phyloP scores from a whole-genome alignment of 2,888 invertebrate genomes.

The Temnothorax ravouxi region DNA sequence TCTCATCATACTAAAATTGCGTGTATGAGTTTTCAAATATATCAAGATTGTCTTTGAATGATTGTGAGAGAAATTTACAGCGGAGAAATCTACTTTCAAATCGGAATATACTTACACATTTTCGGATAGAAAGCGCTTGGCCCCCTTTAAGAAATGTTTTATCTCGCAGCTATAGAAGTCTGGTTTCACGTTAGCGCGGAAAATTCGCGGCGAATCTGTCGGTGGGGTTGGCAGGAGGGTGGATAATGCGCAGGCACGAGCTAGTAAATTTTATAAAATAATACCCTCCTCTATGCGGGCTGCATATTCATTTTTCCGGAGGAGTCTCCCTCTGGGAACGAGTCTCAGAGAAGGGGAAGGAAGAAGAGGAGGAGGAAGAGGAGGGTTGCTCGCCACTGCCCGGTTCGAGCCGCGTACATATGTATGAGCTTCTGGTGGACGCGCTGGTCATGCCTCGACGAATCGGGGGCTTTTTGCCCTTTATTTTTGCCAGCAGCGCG shows the following conservation, averaged over 20 bases:
- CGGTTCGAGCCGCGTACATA: conserved; percentile 78
- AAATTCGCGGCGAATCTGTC: conserved; percentile 42
- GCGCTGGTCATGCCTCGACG: conserved; percentile 78
- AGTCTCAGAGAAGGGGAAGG: conserved; percentile 59
- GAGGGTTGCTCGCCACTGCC: conserved; percentile 72
- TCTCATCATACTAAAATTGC: neutral
- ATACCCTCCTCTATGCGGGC: conserved; percentile 71
- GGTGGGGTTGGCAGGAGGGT: conserved; percentile 35
- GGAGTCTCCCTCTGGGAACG: conserved; percentile 64
- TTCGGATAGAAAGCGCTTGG: conserved; percentile 5
- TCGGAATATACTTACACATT: neutral
- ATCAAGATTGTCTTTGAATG: neutral
- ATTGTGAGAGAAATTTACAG: neutral
- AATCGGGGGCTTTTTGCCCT: conserved; percentile 74
- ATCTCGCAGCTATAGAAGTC: conserved; percentile 7
- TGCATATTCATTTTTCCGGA: conserved; percentile 84
- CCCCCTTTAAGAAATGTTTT: conserved; percentile 31
- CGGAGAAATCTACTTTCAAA: neutral
- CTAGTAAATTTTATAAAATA: conserved; percentile 81
- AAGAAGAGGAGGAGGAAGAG: conserved; percentile 55
- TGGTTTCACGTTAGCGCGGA: conserved; percentile 30
- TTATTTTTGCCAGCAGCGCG: conserved; percentile 68
- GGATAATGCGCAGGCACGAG: conserved; percentile 67
- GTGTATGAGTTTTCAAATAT: neutral
- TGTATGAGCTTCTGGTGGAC: conserved; percentile 83